Conservation (phyloP, 1,140 invertebrate species). For the Eriocheir sinensis region DNA sequence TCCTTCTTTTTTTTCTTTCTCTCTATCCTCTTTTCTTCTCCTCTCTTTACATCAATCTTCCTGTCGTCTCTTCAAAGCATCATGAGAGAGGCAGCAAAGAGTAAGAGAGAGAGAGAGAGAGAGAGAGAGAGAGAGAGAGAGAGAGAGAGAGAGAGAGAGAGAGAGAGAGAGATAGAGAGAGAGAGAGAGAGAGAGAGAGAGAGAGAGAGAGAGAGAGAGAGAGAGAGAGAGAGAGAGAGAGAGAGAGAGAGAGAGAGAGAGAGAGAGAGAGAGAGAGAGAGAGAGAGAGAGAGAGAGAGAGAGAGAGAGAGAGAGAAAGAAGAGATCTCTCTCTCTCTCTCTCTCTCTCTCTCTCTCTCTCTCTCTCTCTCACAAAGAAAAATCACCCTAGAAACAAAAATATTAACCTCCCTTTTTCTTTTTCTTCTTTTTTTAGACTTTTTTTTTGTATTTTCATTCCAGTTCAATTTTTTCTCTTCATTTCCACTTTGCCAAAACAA, state of each 20-base stretch:
- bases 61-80: no score
- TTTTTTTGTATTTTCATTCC: neutral
- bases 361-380: neutral
- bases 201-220: no score
- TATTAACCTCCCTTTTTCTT: neutral
- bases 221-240: no score
- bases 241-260: slow-evolving; percentile 39
- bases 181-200: no score
- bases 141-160: accelerated
- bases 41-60: neutral
- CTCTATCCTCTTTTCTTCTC: no score
- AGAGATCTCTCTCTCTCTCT: neutral
- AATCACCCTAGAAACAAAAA: neutral
- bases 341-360: neutral
- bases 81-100: neutral
- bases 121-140: neutral
- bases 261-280: neutral
- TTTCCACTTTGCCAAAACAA: neutral
- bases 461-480: neutral
- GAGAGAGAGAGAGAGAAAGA: slow-evolving; percentile 27
- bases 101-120: neutral
- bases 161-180: no score
- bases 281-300: neutral
- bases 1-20: no score
- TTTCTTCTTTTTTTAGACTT: neutral